These are phyloP conservation scores for Parasteatoda lunata DNA, from an alignment of 2,888 invertebrate species.

Conservation along the genomic window DNA sequence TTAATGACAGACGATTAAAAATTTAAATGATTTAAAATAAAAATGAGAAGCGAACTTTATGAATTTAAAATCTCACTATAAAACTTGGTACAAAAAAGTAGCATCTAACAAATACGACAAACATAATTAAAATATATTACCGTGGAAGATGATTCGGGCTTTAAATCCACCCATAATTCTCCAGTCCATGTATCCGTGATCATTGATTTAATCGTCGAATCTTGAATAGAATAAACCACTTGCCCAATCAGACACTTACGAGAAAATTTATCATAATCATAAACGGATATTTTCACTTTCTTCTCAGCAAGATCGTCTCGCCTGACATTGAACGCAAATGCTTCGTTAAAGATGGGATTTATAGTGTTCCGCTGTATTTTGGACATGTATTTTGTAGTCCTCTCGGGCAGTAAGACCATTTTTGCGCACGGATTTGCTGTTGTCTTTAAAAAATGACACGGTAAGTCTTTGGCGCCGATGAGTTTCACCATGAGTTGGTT, in stretches of 20 bases:
- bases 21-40: no score
- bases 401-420: conserved; percentile 73
- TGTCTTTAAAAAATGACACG: conserved; percentile 70
- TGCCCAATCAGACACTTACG: conserved; percentile 74
- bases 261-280: conserved; percentile 74
- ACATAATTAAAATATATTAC: conserved; percentile 9
- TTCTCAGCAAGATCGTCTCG: conserved; percentile 63
- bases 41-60: no score
- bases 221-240: conserved; percentile 72
- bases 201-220: conserved; percentile 68
- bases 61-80: no score
- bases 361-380: conserved; percentile 73
- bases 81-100: no score
- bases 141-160: conserved; percentile 52
- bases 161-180: conserved; percentile 72
- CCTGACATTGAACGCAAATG: conserved; percentile 71
- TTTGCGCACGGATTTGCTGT: conserved; percentile 73
- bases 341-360: conserved; percentile 73
- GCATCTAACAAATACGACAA: no score
- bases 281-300: conserved; percentile 73
- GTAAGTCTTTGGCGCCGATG: conserved; percentile 65
- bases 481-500: conserved; percentile 67
- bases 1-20: no score
- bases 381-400: conserved; percentile 72
- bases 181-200: conserved; percentile 71